Base-by-base conservation (phyloP, 2,888 invertebrate genomes). In the Bellardia pandia region DNA sequence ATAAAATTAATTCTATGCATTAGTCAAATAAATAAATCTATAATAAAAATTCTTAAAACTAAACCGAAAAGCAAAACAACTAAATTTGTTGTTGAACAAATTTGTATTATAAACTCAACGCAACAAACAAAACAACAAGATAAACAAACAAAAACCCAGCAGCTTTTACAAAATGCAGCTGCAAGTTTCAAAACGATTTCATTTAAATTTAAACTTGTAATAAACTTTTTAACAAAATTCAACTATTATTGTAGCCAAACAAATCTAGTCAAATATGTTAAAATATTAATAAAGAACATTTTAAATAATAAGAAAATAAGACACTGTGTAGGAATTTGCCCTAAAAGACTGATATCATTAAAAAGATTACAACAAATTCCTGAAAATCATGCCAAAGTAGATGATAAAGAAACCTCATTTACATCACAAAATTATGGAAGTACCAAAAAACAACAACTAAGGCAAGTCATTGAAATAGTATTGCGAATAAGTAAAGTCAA, bases 261-360 rank as follows among this genome's bases (percentile, higher is more conserved):
- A 76, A 82, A 66, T 16, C n/a, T 58, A 69, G 64, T 83, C 79
- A 75, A 60, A 48, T 77, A 53, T 30, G 62, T 60, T 60, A 71
- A 76, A 79, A 60, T 74, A 78, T 75, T 62, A 42, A 16, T 71
- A 77, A 62, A 53, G 23, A 68, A 42, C 30, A 66, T 66, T 60
- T 62, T 80, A 58, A 62, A 62, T 62, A 62, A 58, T 79, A 37
- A 76, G 48, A 14, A 33, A 48, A 51, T 78, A 85, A 75, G 58
- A 85, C 33, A 78, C 81, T 72, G 82, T 84, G 89, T 89, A 91
- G 92, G 91, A 91, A 92, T 92, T 92, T 92, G 92, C 92, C 92
- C 90, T 91, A 92, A 93, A 92, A 92, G 92, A 92, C 92, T 92
- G 92, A 92, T 93, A 92, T 91, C 90, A 91, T 92, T 92, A 92